Base-by-base conservation (phyloP, 2,888 invertebrate genomes). In the Sarcophaga caerulescens region DNA sequence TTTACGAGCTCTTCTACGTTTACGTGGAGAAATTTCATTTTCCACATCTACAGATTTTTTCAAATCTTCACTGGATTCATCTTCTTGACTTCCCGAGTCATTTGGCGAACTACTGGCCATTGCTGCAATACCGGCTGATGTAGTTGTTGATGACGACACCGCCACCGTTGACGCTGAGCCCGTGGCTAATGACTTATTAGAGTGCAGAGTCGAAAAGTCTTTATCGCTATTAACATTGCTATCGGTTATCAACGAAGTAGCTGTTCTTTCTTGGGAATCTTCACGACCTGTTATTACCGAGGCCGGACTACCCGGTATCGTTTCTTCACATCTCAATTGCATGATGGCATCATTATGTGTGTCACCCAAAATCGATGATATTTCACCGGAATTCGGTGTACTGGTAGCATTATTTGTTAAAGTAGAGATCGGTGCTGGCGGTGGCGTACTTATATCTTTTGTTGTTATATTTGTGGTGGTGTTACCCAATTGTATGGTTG, bases 301-400 rank as follows among this genome's bases (percentile, higher is more conserved):
- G 68, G 97, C 96, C 5, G 98, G 98, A 91, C 97, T 97, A 25
- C 97, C 97, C 0, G 98, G 98, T 91, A 98, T 97, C 44, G 97
- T 97, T 93, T 98, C 98, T 92, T 97, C 97, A 92, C 98, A 98
- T 14, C 97, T 93, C 88, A 98, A 92, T 85, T 97, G 93, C 78
- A 97, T 96, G 88, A 96, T 95, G 88, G 96, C 95, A 92, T 97
- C 96, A 87, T 89, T 91, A 87, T 91, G 91, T 68, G 91, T 91
- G 74, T 90, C 92, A 12, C 89, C 89, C 86, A 89, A 88, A 84
- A 90, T 90, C 52, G 89, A 90, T 21, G 88, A 88, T 17, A 81
- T 25, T 45, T 87, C 88, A 17, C 66, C 68, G 23, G 35, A 14
- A 52, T 52, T 52, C 17, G 75, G 89, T 78, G 89, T 62, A n/a